A percentile compares a stretch with the other conserved stretches of the same genome.
Conservation (phyloP, 2,888 invertebrate genomes). For the Creontiades dilutus region DNA sequence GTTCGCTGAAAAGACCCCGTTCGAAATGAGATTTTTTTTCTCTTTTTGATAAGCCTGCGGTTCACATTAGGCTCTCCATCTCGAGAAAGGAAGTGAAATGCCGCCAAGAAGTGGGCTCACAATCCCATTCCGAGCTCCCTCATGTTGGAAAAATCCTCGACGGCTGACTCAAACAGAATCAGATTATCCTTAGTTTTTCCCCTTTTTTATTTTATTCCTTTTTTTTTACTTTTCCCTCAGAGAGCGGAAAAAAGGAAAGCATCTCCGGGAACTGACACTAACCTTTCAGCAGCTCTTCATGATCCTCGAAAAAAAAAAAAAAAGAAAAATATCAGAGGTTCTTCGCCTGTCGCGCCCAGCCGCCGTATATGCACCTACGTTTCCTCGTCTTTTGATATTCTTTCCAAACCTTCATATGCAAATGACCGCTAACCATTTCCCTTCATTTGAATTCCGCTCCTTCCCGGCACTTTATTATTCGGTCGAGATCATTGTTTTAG, state of each 20-base stretch:
- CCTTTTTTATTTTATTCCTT: too few species aligned
- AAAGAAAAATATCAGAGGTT: conserved; percentile 21
- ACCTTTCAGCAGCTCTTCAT: conserved; percentile 57
- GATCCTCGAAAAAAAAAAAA: conserved; percentile 47
- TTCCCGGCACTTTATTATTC: conserved; percentile 50
- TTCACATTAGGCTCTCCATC: not conserved
- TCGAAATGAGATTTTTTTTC: too few species aligned
- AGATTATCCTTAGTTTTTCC: conserved; percentile 54
- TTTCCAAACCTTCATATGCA: conserved; percentile 51
- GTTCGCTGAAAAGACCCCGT: too few species aligned
- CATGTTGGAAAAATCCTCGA: conserved; percentile 46
- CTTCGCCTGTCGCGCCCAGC: conserved; percentile 49
- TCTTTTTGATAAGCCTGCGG: too few species aligned
- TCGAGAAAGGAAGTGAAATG: conserved; percentile 34
- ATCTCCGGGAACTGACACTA: conserved; percentile 40
- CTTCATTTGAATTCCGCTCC: conserved; percentile 53
- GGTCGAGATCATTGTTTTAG: conserved; percentile 56
- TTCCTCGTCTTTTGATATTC: conserved; percentile 58
- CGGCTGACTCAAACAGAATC: conserved; percentile 64
- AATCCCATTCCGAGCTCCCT: conserved; percentile 50
- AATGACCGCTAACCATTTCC: conserved; percentile 55
- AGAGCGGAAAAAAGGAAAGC: conserved; percentile 32
- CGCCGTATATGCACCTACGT: conserved; percentile 25
- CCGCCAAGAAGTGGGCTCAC: conserved; percentile 6
- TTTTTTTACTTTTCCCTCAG: not conserved